Evolutionary conservation across 2,113 vertebrate species (phyloP).

Genomic region (Poeciliopsis prolifica): DNA sequence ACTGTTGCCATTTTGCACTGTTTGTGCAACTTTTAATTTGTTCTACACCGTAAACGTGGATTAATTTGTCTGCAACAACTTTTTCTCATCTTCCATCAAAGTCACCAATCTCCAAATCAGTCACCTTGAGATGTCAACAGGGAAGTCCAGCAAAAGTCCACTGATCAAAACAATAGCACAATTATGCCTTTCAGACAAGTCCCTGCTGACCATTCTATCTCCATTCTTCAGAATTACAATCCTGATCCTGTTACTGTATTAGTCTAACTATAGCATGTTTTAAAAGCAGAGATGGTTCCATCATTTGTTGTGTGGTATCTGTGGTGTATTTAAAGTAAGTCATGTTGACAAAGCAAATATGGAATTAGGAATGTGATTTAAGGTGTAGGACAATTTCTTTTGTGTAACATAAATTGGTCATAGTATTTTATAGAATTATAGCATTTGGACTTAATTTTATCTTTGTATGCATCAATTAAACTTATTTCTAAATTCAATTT

Average conservation of each 20-base stretch:
- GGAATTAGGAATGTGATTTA: conserved; percentile 9
- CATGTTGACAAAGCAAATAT: conserved; percentile 16
- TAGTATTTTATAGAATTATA: background rate
- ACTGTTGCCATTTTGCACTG: background rate
- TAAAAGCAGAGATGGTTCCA: conserved; percentile 21
- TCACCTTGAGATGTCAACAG: background rate
- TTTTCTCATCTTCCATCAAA: background rate
- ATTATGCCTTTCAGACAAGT: conserved; percentile 17
- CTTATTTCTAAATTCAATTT: too few species aligned
- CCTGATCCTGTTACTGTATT: conserved; percentile 33
- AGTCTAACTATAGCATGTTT: conserved; percentile 18
- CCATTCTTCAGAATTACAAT: conserved; percentile 9
- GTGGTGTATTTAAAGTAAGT: background rate
- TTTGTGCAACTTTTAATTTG: background rate
- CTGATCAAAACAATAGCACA: conserved; percentile 18
- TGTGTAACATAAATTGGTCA: background rate
- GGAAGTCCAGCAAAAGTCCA: background rate
- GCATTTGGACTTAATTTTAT: conserved; percentile 4
- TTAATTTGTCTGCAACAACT: background rate
- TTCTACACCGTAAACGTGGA: background rate
- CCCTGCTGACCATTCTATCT: background rate
- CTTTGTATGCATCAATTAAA: background rate
- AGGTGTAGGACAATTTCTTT: conserved; percentile 14
- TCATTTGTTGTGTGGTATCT: conserved; percentile 16
- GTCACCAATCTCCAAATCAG: background rate